Evolutionary conservation across 2,113 vertebrate species (phyloP), one percentile per base, ranked within the genome.

Genomic region (Grammomys surdaster): DNA sequence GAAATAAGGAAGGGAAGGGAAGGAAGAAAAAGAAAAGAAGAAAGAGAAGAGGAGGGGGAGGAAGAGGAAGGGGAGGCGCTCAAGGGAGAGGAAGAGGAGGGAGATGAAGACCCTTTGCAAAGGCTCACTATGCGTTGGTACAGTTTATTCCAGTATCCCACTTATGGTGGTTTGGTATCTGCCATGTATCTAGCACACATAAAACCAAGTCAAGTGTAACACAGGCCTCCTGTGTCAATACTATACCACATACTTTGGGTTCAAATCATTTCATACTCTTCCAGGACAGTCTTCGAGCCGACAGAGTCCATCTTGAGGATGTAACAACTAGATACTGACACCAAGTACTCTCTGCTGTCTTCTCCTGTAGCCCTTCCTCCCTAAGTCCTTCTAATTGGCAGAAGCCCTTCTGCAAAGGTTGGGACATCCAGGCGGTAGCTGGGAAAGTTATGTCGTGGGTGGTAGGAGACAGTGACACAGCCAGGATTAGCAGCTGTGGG

Each of bases 111-210:
- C 4, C 20, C 19, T 26, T 67, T 56, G 14, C 51, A 46, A 80
- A 82, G 20, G 16, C 16, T 2, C 20, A 33, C 26, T 0, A 0
- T 0, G 22, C 0, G 0, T 0, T 3, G 67, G 20, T 8, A 8
- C 7, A 1, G 20, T 51, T 54, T 7, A 13, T 36, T 56, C 22
- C 20, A 0, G 1, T 40, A 17, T 63, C 78, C 36, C 16, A 0
- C 31, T 6, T 0, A 1, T 0, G 7, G 22, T 11, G 20, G 43
- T 33, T 22, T 14, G 65, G 10, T 40, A 8, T 33, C 19, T 22
- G 24, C 40, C 16, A 12, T 33, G 40, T 8, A 24, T 19, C 40
- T 5, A 7, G 3, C 0, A 1, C 40, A 2, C 31, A 0, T 1
- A 51, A 26, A 60, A 16, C 33, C 4, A 14, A 0, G 6, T 1